Evolutionary conservation across 2,113 vertebrate species (phyloP), one percentile per base, ranked within the genome.

Genomic region (Pachycephala philippinensis): DNA sequence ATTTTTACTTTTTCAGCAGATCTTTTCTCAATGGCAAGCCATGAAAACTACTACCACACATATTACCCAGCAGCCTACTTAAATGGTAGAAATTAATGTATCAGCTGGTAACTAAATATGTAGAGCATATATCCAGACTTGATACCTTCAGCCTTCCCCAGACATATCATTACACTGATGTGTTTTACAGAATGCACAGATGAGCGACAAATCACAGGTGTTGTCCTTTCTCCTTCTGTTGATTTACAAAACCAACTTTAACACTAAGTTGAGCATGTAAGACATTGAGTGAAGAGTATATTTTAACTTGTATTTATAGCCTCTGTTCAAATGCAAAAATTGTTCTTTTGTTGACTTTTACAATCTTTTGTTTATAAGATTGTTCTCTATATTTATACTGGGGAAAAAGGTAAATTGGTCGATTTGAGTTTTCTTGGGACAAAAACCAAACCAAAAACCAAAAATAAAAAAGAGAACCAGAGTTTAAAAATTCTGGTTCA

Each of bases 161-260:
- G 42, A 90, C 12, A 2, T 45, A 40, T 57, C 35, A 28, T 60
- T 40, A 74, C 16, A 54, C 6, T 0, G 0, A 23, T 23, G 3
- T 23, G 9, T 79, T 87, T 85, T 81, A 70, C 14, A 81, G 24
- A 80, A 87, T 49, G 56, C 47, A 47, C 13, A 47, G 39, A 87
- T 78, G 50, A 90, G 52, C 23, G 84, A 31, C 7, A 75, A 37
- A 77, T 72, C 31, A 19, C 45, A 85, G 28, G 28, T 74, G 23
- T 52, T 94, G 61, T 74, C 18, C 11, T 69, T 90, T 90, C 37
- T 76, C 12, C 17, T 70, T 44, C 65, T 80, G 30, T 54, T 83
- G 26, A 65, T 93, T 84, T 84, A 40, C 5, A 63, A 74, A 93
- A 63, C 33, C 35, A 66, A 6, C 9, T 77, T 81, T 77, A 85